Evolutionary conservation across 2,113 vertebrate species (phyloP).

Genomic region (Myrmecobius fasciatus): DNA sequence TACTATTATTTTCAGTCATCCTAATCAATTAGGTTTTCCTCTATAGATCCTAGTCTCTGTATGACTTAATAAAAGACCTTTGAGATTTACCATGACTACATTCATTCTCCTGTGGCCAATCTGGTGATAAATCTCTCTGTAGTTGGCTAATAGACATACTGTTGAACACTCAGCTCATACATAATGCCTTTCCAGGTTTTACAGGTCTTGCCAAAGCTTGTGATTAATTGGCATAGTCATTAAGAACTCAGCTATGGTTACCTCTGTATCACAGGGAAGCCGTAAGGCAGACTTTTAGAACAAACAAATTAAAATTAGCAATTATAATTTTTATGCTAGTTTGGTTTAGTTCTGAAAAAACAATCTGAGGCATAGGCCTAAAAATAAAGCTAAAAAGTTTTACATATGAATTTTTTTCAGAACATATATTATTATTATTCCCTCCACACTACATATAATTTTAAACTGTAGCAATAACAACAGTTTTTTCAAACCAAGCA

Average conservation of each 20-base stretch:
- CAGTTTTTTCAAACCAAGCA: conserved; percentile 16
- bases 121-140: background rate
- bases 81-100: background rate
- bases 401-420: conserved; percentile 1
- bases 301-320: background rate
- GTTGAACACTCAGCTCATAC: background rate
- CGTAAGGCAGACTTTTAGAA: background rate
- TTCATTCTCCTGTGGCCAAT: background rate
- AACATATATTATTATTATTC: background rate
- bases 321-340: background rate
- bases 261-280: background rate
- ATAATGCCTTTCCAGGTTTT: background rate
- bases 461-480: conserved; percentile 19
- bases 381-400: background rate
- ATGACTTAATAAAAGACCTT: background rate
- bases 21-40: background rate
- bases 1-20: background rate
- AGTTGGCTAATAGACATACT: background rate
- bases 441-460: background rate
- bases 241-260: background rate
- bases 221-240: background rate
- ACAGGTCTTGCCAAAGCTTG: background rate
- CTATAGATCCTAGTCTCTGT: background rate
- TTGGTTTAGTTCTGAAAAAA: conserved; percentile 38
- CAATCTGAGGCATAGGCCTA: background rate